Percentiles rank a stretch among this genome's conserved stretches.
These are phyloP conservation scores for Bucorvus abyssinicus DNA, from an alignment of 2,797 vertebrate genomes.

Conservation along the genomic window DNA sequence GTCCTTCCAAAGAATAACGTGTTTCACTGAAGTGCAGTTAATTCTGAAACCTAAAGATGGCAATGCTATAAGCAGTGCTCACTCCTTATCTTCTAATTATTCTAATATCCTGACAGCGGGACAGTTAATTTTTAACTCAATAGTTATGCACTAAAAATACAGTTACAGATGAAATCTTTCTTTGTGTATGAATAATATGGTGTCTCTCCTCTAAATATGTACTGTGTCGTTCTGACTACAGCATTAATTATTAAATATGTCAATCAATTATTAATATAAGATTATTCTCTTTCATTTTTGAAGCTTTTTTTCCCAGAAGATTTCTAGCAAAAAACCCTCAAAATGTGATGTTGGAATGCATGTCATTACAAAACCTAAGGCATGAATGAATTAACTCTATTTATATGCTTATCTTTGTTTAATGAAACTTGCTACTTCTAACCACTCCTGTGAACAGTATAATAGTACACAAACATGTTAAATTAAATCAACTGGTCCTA, in stretches of 20 bases:
- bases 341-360: not conserved
- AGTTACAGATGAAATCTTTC: not conserved
- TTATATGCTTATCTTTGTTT: not conserved
- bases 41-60: not conserved
- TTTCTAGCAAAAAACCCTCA: not conserved
- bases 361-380: not conserved
- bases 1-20: not conserved
- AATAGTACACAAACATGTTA: not conserved
- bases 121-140: conserved; percentile 21
- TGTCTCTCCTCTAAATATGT: not conserved
- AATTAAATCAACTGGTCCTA: not conserved
- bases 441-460: not conserved
- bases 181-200: not conserved
- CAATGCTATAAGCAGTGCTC: not conserved
- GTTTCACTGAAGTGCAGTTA: not conserved
- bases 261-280: conserved; percentile 27
- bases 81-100: not conserved
- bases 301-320: not conserved
- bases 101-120: not conserved
- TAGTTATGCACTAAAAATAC: not conserved
- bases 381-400: not conserved
- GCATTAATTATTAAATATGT: conserved; percentile 27
- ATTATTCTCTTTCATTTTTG: conserved; percentile 4
- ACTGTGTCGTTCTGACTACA: not conserved
- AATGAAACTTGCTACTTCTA: not conserved